phyloP scores from a whole-genome alignment of 1,140 invertebrate species.

The Archivesica marissinica region DNA sequence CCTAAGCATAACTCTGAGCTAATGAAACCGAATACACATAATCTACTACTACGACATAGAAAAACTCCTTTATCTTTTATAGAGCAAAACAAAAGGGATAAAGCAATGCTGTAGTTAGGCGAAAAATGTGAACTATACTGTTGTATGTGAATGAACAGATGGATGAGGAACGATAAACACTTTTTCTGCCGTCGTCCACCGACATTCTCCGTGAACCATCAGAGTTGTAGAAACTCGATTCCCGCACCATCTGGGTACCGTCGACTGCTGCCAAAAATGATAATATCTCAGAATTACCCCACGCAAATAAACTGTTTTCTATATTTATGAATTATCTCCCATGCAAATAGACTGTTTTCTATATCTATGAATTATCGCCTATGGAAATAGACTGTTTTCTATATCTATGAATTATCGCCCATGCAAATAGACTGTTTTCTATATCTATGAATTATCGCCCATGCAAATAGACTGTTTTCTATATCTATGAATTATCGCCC shows the following conservation, averaged over 20 bases:
- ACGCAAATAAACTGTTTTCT: not conserved
- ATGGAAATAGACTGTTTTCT: not conserved
- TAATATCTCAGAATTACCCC: not conserved
- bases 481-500: too few relatives aligned
- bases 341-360: not conserved
- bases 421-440: not conserved
- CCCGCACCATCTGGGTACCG: slow-evolving; percentile 19
- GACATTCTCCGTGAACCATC: slow-evolving; percentile 52
- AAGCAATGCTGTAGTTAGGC: slow-evolving; percentile 39
- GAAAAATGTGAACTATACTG: slow-evolving; percentile 58
- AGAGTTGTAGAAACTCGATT: slow-evolving; percentile 61
- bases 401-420: not conserved
- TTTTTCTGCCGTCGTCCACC: slow-evolving; percentile 61
- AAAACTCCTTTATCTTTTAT: slow-evolving; percentile 2
- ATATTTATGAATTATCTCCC: not conserved
- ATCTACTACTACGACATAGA: not conserved
- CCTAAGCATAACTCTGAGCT: not conserved
- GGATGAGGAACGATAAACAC: slow-evolving; percentile 59
- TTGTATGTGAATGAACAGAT: slow-evolving; percentile 60
- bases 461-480: not conserved
- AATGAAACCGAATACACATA: not conserved
- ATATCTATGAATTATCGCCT: too few relatives aligned
- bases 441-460: not conserved
- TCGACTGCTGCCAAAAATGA: slow-evolving; percentile 50
- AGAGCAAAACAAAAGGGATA: slow-evolving; percentile 27